Evolutionary conservation across 2,888 invertebrate genomes (phyloP), one percentile per base, ranked within the genome.

Genomic region (Andrena hattorfiana): DNA sequence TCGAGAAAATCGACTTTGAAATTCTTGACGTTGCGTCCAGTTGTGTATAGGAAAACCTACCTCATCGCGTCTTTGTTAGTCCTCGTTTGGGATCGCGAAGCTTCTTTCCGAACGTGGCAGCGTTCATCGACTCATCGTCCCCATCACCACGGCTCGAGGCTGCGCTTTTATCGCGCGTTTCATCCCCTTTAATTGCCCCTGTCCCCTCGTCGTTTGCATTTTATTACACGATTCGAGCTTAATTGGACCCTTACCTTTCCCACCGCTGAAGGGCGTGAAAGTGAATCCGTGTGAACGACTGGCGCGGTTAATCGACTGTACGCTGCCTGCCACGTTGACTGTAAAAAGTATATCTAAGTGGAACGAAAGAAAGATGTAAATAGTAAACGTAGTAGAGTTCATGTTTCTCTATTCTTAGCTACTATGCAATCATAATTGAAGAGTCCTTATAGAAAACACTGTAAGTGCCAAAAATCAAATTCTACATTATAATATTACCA

Each of bases 191-290:
- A 81, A 79, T 79, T 81, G 64, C 54, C 26, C 51, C 68, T 70
- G 66, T 70, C 70, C 54, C 48, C 54, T 74, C 69, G 68, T 79
- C 79, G 68, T 81, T 81, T 81, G 78, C 81, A 79, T 79, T 74
- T 81, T 79, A 81, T 81, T 81, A 78, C 64, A 13, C 72, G 73
- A 73, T 73, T 73, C 64, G 35, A 59, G 72, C 78, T 81, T 78
- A 81, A 81, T 81, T 69, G 68, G 62, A 64, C 42, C 56, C 67
- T 72, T 72, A 56, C 62, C 48, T 64, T 59, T 32, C 49, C 23
- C 28, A 16, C 16, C 10, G 60, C 28, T 48, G 30, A 63, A n/a
- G 59, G 67, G 62, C 54, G 63, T 32, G 63, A 69, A 69, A 75
- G 68, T 63, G 68, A 76, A 76, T 68, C 30, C 69, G 63, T 42